Evolutionary conservation across 2,888 invertebrate species (phyloP).

Genomic region (Chrysina gloriosa): DNA sequence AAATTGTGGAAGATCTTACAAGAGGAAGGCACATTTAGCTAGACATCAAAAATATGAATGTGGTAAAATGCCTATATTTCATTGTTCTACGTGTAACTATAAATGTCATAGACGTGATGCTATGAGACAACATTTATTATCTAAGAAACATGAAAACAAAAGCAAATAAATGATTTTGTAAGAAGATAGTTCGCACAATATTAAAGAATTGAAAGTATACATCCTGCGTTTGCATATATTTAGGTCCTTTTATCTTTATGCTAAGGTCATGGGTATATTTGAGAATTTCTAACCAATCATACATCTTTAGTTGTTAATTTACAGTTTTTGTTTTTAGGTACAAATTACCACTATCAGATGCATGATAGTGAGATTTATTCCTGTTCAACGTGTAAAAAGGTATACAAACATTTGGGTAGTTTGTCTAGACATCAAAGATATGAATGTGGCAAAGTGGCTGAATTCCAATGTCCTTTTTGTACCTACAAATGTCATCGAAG

Average conservation of each 20-base stretch:
- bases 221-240: background rate
- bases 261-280: constrained; percentile 54
- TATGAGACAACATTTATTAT: constrained; percentile 33
- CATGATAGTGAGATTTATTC: constrained; percentile 36
- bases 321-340: constrained; percentile 29
- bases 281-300: no score
- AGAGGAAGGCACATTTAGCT: constrained; percentile 46
- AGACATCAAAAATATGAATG: constrained; percentile 53
- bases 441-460: constrained; percentile 68
- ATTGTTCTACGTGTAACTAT: constrained; percentile 48
- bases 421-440: constrained; percentile 68
- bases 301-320: background rate
- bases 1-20: constrained; percentile 48
- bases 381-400: constrained; percentile 66
- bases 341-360: constrained; percentile 8
- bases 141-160: constrained; percentile 36
- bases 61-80: constrained; percentile 50
- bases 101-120: constrained; percentile 39
- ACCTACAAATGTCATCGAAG: constrained; percentile 45
- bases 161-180: constrained; percentile 17
- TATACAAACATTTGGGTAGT: constrained; percentile 69
- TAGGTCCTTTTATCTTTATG: background rate
- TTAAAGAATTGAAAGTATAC: constrained; percentile 1
- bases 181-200: background rate
- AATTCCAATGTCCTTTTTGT: constrained; percentile 57